Percentiles rank a stretch among this genome's conserved stretches.
phyloP scores from a whole-genome alignment of 2,888 invertebrate genomes.

The Sminthurides aquaticus region DNA sequence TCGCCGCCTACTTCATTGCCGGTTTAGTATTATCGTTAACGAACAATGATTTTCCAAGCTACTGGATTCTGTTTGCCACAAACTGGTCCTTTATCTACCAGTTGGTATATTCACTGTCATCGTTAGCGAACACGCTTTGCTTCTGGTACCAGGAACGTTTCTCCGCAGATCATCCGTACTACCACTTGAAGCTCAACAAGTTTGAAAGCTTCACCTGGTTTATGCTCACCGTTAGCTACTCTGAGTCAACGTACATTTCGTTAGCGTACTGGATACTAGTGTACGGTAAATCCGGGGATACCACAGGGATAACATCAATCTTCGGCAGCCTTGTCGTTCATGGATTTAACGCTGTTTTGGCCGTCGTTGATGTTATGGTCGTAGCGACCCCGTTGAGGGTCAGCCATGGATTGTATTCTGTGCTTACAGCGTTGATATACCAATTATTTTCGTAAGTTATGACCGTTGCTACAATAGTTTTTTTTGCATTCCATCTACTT shows the following conservation, averaged over 20 bases:
- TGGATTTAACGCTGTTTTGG: conserved; percentile 16
- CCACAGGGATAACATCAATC: neutral
- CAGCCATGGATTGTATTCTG: conserved; percentile 14
- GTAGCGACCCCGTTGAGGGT: conserved; percentile 11
- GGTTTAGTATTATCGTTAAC: conserved; percentile 4
- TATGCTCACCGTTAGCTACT: conserved; percentile 1
- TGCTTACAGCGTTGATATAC: conserved; percentile 4
- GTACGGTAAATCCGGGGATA: neutral
- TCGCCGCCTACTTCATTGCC: conserved; percentile 6
- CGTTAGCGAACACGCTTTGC: neutral
- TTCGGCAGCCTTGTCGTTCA: conserved; percentile 8
- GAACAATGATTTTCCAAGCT: neutral
- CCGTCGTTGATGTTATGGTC: conserved; percentile 4
- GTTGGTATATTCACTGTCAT: neutral
- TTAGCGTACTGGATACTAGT: conserved; percentile 11
- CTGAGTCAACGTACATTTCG: conserved; percentile 5
- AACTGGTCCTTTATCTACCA: conserved; percentile 15
- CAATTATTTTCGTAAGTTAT: conserved; percentile 13
- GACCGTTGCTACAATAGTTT: too few species aligned
- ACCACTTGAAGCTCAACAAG: conserved; percentile 9
- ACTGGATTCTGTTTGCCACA: conserved; percentile 8
- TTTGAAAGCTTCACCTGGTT: conserved; percentile 14
- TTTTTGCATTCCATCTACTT: too few species aligned
- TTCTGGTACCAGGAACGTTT: conserved; percentile 5
- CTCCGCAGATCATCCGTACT: neutral